Conservation (phyloP, 37 sponge, comb jelly and placozoan species). For the Hormiphora californensis region DNA sequence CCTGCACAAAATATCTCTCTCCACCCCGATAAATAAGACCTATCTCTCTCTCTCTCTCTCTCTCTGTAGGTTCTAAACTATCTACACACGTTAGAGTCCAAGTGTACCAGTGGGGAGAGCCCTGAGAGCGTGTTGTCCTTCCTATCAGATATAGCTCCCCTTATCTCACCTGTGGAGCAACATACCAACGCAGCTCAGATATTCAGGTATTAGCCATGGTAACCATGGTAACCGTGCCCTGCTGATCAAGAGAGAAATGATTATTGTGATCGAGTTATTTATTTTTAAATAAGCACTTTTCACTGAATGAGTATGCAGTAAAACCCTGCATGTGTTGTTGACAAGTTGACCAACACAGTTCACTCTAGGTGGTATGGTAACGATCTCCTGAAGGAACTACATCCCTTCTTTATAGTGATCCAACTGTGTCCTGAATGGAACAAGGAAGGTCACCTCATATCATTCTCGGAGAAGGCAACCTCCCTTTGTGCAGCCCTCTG, state of each 20-base stretch:
- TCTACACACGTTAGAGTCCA: constrained; percentile 11
- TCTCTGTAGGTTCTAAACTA: background rate
- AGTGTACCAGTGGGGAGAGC: constrained; percentile 19
- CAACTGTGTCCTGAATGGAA: constrained; percentile 46
- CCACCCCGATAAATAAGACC: too few species aligned
- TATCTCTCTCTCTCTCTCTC: too few species aligned
- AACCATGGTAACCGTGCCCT: too few species aligned
- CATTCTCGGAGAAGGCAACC: background rate
- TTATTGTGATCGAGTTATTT: too few species aligned
- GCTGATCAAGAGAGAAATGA: too few species aligned
- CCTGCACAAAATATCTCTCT: too few species aligned
- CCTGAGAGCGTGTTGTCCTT: background rate
- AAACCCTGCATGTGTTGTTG: too few species aligned
- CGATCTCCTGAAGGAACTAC: constrained; percentile 19
- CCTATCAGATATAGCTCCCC: constrained; percentile 4
- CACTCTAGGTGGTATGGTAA: constrained; percentile 23
- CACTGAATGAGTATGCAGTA: too few species aligned
- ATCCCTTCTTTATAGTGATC: constrained; percentile 30
- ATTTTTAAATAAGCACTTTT: too few species aligned
- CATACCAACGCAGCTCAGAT: constrained; percentile 34
- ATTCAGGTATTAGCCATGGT: too few species aligned
- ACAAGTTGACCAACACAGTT: too few species aligned
- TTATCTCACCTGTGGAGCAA: background rate
- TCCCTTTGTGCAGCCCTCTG: constrained; percentile 3
- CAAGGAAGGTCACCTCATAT: constrained; percentile 22